These are phyloP conservation scores for Cebus imitator DNA, from an alignment of 2,113 vertebrate species.

Conservation along the genomic window DNA sequence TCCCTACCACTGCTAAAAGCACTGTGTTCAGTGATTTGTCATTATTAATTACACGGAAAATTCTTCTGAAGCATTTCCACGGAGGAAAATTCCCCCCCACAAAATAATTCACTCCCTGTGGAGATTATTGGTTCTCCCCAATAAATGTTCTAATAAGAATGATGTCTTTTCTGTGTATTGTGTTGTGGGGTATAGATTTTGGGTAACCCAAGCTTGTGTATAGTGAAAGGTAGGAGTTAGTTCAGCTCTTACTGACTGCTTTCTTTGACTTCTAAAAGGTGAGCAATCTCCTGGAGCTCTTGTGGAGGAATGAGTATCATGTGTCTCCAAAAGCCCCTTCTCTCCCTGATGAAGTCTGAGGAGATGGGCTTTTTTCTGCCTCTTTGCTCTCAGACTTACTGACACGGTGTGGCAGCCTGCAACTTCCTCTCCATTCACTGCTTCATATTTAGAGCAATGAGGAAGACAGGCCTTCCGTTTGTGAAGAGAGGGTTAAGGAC, in stretches of 20 bases:
- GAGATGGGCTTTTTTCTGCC: neutral
- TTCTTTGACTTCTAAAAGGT: neutral
- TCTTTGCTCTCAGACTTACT: neutral
- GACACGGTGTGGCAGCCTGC: neutral
- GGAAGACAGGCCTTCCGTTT: neutral
- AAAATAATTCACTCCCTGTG: neutral
- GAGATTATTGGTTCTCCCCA: neutral
- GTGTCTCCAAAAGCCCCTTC: neutral
- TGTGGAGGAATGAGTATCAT: neutral
- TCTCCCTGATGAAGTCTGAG: neutral
- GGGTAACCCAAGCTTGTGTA: neutral
- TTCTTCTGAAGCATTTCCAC: neutral
- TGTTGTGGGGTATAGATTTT: neutral
- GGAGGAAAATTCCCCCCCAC: neutral
- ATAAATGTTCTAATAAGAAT: neutral
- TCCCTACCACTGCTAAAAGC: neutral
- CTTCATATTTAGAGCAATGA: neutral
- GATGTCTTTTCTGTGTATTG: neutral
- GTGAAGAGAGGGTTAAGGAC: neutral
- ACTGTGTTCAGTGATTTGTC: neutral
- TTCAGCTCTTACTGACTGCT: neutral
- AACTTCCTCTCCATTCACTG: accelerated
- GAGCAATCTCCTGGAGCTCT: neutral
- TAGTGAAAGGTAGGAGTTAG: neutral
- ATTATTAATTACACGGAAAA: neutral